A percentile compares a stretch with the other conserved stretches of the same genome.
Conservation (phyloP, 1,140 invertebrate genomes). For the Drosophila kohkoa region DNA sequence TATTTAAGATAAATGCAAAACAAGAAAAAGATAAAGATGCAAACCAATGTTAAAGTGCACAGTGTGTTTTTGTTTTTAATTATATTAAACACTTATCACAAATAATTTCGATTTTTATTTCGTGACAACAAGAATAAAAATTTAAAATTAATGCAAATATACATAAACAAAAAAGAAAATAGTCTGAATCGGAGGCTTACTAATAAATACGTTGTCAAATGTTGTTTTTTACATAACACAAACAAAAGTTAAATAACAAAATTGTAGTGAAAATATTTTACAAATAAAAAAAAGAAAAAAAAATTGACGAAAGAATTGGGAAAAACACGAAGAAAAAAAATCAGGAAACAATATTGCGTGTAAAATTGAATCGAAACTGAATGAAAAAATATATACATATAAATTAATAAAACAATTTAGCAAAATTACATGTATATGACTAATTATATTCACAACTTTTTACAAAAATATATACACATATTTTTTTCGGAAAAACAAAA, state of each 20-base stretch:
- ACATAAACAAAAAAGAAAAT: constrained; percentile 37
- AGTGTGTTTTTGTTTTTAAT: constrained; percentile 21
- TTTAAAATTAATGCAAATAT: constrained; percentile 4
- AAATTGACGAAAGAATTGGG: constrained; percentile 28
- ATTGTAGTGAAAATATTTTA: constrained; percentile 41
- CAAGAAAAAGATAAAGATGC: constrained; percentile 10
- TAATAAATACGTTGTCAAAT: constrained; percentile 46
- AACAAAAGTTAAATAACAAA: constrained; percentile 35
- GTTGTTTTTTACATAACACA: constrained; percentile 56
- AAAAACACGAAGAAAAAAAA: constrained; percentile 12
- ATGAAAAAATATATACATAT: constrained; percentile 20
- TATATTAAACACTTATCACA: constrained; percentile 36
- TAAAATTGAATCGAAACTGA: constrained; percentile 26
- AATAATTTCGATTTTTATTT: constrained; percentile 39
- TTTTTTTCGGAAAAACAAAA: constrained; percentile 49
- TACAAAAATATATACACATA: constrained; percentile 46
- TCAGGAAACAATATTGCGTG: constrained; percentile 13
- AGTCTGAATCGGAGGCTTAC: constrained; percentile 63
- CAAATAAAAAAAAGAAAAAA: not conserved
- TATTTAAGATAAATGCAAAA: constrained; percentile 36
- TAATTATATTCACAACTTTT: constrained; percentile 39
- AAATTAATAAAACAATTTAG: constrained; percentile 50
- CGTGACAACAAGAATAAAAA: constrained; percentile 28
- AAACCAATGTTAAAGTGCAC: constrained; percentile 46
- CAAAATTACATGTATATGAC: constrained; percentile 65